Conservation (phyloP, 2,113 vertebrate species). For the Daboia siamensis region DNA sequence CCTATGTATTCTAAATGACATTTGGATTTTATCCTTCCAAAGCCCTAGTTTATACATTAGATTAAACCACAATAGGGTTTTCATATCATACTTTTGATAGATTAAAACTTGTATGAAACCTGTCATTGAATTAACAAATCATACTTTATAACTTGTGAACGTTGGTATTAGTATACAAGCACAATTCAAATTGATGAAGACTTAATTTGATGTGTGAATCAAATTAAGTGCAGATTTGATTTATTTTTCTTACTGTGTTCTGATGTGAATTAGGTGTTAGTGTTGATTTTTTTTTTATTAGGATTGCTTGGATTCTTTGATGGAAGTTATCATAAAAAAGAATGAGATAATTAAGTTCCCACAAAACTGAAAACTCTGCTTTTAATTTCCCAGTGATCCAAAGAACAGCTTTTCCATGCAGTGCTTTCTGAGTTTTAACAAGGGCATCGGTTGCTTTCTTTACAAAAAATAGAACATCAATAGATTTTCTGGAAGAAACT, state of each 20-base stretch:
- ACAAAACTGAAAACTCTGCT: neutral
- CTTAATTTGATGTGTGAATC: neutral
- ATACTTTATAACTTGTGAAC: neutral
- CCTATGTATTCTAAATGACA: neutral
- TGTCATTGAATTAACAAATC: neutral
- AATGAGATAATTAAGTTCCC: neutral
- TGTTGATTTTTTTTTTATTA: neutral
- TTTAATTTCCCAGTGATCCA: neutral
- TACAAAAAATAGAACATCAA: slow-evolving; percentile 36
- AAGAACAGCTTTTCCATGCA: neutral
- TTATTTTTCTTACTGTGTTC: neutral
- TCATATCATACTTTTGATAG: neutral
- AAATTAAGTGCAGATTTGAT: neutral
- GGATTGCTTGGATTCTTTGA: neutral
- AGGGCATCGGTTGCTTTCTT: neutral
- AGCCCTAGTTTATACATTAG: neutral
- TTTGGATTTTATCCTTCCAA: neutral
- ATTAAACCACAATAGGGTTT: neutral
- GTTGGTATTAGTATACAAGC: neutral
- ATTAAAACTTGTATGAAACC: neutral
- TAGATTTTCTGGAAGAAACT: slow-evolving; percentile 43
- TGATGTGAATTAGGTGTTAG: neutral
- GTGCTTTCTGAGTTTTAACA: neutral
- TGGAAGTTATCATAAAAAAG: neutral
- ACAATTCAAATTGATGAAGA: neutral